These are phyloP conservation scores for Chiloscyllium plagiosum DNA, from an alignment of 2,113 vertebrate species.

Conservation along the genomic window DNA sequence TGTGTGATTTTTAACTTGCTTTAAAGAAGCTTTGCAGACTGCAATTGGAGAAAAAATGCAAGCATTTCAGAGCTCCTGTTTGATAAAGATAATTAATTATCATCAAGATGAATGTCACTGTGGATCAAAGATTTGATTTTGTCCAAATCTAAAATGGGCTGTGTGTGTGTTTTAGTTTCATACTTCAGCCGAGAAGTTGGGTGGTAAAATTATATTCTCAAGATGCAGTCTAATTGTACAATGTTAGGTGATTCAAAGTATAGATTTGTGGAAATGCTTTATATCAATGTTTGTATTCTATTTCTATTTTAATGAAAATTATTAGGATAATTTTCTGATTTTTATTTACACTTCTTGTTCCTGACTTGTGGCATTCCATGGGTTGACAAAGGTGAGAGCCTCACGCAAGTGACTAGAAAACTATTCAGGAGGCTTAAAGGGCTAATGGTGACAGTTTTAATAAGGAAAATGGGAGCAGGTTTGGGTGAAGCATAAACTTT, in stretches of 20 bases:
- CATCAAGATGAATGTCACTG: not conserved
- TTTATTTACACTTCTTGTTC: too few relatives aligned
- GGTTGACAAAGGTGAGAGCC: too few relatives aligned
- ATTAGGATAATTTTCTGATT: too few relatives aligned
- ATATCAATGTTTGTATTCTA: too few relatives aligned
- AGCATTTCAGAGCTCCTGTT: not conserved
- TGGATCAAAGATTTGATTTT: not conserved
- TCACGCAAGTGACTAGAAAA: too few relatives aligned
- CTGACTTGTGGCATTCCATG: too few relatives aligned
- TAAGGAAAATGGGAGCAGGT: too few relatives aligned
- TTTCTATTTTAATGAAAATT: too few relatives aligned
- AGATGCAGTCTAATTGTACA: not conserved
- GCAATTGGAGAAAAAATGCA: not conserved
- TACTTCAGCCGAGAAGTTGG: not conserved
- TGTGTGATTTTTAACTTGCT: too few relatives aligned
- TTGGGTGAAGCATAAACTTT: too few relatives aligned
- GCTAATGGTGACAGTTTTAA: too few relatives aligned
- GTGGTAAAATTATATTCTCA: not conserved
- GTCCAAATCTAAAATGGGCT: not conserved
- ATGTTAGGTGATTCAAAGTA: not conserved
- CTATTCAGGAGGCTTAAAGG: too few relatives aligned
- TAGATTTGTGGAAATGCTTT: not conserved
- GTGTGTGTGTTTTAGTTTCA: not conserved
- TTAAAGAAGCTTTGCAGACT: not conserved
- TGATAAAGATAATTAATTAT: not conserved